Percentiles rank a stretch among this genome's conserved stretches.
These are phyloP conservation scores for Marisa cornuarietis DNA, from an alignment of 1,140 invertebrate genomes.

Conservation along the genomic window DNA sequence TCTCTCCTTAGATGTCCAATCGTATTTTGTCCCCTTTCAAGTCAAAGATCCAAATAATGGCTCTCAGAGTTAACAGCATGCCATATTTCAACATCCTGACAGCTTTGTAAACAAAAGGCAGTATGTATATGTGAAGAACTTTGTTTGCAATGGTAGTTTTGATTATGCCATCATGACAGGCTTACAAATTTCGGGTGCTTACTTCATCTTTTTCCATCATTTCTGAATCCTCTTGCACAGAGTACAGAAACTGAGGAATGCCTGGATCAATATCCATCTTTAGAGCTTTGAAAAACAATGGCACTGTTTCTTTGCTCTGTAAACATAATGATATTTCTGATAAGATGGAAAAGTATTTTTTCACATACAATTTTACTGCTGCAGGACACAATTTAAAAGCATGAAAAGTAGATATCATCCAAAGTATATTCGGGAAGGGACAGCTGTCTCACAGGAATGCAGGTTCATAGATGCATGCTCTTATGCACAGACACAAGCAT, in stretches of 20 bases:
- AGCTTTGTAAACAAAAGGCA: no score
- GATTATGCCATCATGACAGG: background rate
- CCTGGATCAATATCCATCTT: conserved; percentile 38
- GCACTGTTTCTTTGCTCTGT: conserved; percentile 49
- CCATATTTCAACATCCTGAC: no score
- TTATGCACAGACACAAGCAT: conserved; percentile 9
- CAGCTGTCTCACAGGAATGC: no score
- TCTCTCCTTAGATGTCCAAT: no score
- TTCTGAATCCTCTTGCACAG: conserved; percentile 40
- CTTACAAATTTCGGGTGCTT: conserved; percentile 9
- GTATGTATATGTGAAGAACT: no score
- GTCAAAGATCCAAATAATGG: no score
- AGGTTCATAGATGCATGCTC: background rate
- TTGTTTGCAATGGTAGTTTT: no score
- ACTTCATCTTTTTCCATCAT: conserved; percentile 51
- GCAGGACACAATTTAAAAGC: no score
- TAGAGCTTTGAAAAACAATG: conserved; percentile 51
- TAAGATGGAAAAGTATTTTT: background rate
- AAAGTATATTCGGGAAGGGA: no score
- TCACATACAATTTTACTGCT: background rate
- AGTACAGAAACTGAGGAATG: conserved; percentile 48
- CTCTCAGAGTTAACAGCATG: no score
- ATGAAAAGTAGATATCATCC: no score
- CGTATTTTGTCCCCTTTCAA: no score
- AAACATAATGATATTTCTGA: background rate